Conservation (phyloP, 2,888 invertebrate species). For the Hirtodrosophila duncani region DNA sequence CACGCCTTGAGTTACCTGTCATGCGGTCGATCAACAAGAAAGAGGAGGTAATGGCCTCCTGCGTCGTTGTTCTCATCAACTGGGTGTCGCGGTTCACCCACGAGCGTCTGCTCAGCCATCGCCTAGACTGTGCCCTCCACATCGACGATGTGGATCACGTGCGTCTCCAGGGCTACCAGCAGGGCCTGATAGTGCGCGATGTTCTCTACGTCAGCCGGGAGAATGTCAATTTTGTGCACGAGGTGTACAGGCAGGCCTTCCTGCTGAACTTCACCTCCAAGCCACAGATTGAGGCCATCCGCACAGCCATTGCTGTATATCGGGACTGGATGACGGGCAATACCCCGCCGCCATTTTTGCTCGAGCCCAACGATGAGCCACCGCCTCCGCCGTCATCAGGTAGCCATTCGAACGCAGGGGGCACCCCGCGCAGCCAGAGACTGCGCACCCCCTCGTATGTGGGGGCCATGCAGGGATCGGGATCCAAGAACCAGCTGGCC, state of each 20-base stretch:
- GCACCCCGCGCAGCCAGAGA: constrained; percentile 80
- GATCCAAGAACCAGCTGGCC: constrained; percentile 87
- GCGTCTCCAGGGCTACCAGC: constrained; percentile 74
- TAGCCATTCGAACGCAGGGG: constrained; percentile 64
- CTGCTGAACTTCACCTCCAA: constrained; percentile 86
- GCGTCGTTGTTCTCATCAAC: constrained; percentile 91
- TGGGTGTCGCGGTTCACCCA: constrained; percentile 93
- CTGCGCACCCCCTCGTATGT: constrained; percentile 91
- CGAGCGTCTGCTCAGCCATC: constrained; percentile 79
- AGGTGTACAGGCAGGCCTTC: constrained; percentile 95
- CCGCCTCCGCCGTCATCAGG: constrained; percentile 1
- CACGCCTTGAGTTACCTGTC: constrained; percentile 88
- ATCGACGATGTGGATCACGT: constrained; percentile 76
- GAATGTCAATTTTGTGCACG: constrained; percentile 96
- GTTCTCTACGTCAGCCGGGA: constrained; percentile 92
- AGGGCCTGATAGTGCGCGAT: constrained; percentile 86
- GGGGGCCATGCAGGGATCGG: constrained; percentile 81
- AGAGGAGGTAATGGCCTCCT: constrained; percentile 82
- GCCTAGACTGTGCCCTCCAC: constrained; percentile 73
- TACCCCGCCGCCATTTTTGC: constrained; percentile 87
- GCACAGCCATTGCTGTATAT: constrained; percentile 93
- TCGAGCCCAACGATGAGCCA: constrained; percentile 82
- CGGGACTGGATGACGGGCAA: constrained; percentile 97
- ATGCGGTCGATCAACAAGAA: constrained; percentile 82
- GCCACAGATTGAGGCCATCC: constrained; percentile 90